Percentiles rank a stretch among this genome's conserved stretches.
These are phyloP conservation scores for Ostrea edulis DNA, from an alignment of 1,140 invertebrate species.

Conservation along the genomic window DNA sequence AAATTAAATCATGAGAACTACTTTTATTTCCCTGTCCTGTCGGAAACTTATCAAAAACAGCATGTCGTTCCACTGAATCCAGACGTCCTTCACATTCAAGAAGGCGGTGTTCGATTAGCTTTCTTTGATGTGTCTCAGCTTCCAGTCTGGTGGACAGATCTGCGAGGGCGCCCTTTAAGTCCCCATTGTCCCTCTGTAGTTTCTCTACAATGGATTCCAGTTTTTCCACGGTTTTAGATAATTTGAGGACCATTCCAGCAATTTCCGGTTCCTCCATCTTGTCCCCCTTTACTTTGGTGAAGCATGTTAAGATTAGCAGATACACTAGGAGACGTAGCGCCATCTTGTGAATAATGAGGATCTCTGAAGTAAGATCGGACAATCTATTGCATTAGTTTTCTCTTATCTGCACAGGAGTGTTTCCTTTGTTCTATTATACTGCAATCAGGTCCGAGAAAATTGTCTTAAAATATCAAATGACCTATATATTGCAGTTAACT, in stretches of 20 bases:
- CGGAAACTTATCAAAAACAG: not conserved
- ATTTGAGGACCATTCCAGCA: not conserved
- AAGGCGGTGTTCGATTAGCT: not conserved
- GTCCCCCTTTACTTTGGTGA: not conserved
- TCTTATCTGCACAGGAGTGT: not conserved
- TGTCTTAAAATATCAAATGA: not conserved
- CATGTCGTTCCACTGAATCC: not conserved
- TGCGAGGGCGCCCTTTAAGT: not conserved
- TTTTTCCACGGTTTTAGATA: constrained; percentile 4
- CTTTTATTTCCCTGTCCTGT: not conserved
- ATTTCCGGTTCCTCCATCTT: not conserved
- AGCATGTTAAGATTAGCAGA: not conserved
- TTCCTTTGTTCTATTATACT: too few species aligned
- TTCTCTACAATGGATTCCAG: not conserved
- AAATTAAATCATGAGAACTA: not conserved
- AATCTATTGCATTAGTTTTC: not conserved
- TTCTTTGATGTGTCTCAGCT: not conserved
- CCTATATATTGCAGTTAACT: not conserved
- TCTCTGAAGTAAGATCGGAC: not conserved
- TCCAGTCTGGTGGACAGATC: not conserved
- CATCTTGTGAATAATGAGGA: not conserved
- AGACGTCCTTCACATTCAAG: not conserved
- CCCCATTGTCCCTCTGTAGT: not conserved
- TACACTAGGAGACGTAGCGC: not conserved
- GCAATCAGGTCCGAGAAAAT: not conserved